Base-by-base conservation (phyloP, 2,797 vertebrate genomes). In the Lophura swinhoii region DNA sequence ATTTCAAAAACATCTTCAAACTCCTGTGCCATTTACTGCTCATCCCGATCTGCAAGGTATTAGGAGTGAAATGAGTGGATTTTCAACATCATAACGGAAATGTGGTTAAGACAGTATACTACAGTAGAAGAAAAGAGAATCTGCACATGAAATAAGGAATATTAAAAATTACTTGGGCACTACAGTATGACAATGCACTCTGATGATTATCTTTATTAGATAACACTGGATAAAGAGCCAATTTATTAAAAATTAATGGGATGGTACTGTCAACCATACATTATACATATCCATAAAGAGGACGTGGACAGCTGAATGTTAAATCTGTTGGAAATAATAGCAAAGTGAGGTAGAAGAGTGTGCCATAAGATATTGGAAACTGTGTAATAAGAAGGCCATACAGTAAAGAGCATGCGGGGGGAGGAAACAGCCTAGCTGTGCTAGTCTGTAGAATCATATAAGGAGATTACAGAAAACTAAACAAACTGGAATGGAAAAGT, bases 231-330 rank as follows among this genome's bases (percentile, higher is more conserved):
- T 97, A 95, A 96, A 95, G 93, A 97, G 95, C 87, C 94, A 95
- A 96, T 97, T 97, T 96, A 96, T 97, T 97, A 97, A 97, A 97
- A 96, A 97, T 97, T 96, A 97, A 97, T 89, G 84, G 92, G 64
- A 93, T 72, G 88, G 91, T 92, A 97, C 94, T 94, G 93, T 91
- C 91, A 94, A 92, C 93, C 96, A 96, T 95, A 97, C 95, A 97
- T 97, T 97, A 97, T 95, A 96, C 95, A 96, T 94, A 94, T 66
- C 90, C 93, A 96, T 97, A 97, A 97, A 97, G 95, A 63, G 84
- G 86, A 97, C 94, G 96, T 69, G 95, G 96, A 96, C 94, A 97
- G 96, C 93, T 96, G 96, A 93, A 96, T 73, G 95, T 94, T 96
- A 96, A 95, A 97, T 96, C 95, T 94, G 90, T 95, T 95, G 96